Evolutionary conservation across 2,113 vertebrate species (phyloP).

Genomic region (Hystrix cristata): DNA sequence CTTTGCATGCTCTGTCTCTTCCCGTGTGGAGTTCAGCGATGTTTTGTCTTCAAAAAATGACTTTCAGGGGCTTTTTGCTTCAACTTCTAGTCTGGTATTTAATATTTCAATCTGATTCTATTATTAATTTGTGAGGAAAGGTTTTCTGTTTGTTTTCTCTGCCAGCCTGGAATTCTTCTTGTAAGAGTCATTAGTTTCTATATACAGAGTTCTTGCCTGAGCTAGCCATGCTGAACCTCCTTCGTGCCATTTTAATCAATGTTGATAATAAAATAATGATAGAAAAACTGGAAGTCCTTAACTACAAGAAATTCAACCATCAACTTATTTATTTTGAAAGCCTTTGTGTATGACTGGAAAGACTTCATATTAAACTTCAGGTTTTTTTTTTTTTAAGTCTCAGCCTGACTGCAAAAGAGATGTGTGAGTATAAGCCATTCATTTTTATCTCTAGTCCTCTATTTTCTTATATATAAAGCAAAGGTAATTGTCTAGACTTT

Average conservation of each 20-base stretch:
- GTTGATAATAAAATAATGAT: neutral
- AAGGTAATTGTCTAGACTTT: neutral
- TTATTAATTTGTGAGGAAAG: neutral
- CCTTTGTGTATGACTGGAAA: neutral
- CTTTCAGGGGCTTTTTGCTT: neutral
- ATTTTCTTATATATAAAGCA: conserved; percentile 1
- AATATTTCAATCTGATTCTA: neutral
- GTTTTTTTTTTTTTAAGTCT: neutral
- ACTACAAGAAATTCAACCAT: conserved; percentile 26
- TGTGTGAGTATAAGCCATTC: neutral
- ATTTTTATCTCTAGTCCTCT: conserved; percentile 4
- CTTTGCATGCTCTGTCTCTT: accelerated
- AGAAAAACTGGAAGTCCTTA: neutral
- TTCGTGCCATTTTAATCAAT: neutral
- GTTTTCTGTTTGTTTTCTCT: neutral
- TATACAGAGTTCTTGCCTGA: neutral
- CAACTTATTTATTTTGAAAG: conserved; percentile 36
- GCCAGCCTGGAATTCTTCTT: neutral
- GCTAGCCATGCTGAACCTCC: neutral
- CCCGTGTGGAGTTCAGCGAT: neutral
- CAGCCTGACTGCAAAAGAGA: neutral
- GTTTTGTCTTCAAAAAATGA: neutral
- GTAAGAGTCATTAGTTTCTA: neutral
- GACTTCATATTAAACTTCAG: neutral
- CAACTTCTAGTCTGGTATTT: neutral